Evolutionary conservation across 2,113 vertebrate species (phyloP), one percentile per base, ranked within the genome.

Genomic region (Pholis gunnellus): DNA sequence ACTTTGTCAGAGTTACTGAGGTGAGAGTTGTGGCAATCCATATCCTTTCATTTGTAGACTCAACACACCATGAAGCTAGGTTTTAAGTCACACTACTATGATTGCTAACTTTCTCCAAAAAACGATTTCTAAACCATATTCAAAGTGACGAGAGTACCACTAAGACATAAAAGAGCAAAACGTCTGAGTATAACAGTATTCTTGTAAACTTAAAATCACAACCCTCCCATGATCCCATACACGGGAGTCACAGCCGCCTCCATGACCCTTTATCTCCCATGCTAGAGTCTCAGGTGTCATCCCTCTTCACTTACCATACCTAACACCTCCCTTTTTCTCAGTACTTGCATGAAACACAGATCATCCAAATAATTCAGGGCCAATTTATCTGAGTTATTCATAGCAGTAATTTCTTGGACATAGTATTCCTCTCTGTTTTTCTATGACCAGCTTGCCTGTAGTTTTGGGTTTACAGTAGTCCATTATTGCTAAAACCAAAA

Each of bases 221-320:
- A 79, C 44, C 46, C 82, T 87, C 72, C 79, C 87, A 91, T 84
- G 69, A 87, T 66, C 76, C 38, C 82, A 78, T 40, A 74, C 72
- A 91, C 88, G 82, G 89, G 85, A 87, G 81, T 94, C 87, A 93
- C 90, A 77, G 78, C 79, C 83, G 65, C 81, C 80, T 89, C 85
- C 87, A 90, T 92, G 85, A 90, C 85, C 88, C 71, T 68, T 46
- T 64, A 38, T 29, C 72, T 76, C 36, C 57, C 83, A 81, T 22
- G 18, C 40, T 89, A 73, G 57, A 79, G 36, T 70, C 66, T 70
- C 60, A 72, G 64, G 48, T 73, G 1, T 83, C 78, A 84, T 63
- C 46, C 61, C 59, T 48, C 40, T 73, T 71, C 27, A 40, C 22
- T 40, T 20, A 75, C 54, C 54, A 60, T 25, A 78, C 66, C 85